Base-by-base conservation (phyloP, 2,888 invertebrate species). In the Rhogogaster chlorosoma region DNA sequence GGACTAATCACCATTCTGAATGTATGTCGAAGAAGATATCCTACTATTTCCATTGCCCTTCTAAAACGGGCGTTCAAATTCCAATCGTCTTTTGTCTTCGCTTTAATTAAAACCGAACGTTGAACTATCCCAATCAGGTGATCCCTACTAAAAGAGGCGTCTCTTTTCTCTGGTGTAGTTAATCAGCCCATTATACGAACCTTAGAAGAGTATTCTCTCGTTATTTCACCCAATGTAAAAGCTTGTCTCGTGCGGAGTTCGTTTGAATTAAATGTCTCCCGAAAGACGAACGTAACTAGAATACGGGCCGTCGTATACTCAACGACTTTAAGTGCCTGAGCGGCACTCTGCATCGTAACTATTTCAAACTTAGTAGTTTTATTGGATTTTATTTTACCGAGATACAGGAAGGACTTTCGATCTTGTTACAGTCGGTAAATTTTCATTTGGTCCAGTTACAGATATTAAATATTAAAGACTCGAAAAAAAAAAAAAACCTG, bases 41-140 rank as follows among this genome's bases (percentile, higher is more conserved):
- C 32, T 29, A 26, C 53, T 32, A 15, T 67, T 67, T 67, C 32
- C 15, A 67, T 73, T 38, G 38, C 71, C 12, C n/a, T 73, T 38
- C 18, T 22, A 36, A 87, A 88, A 86, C 89, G 88, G 87, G 88
- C 90, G 89, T 89, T 89, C 90, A 89, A 89, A 91, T 91, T 92
- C 88, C 89, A 87, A 85, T 87, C 86, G 88, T 87, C 88, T 88
- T 87, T 85, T 86, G 87, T 87, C 89, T 90, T 88, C 87, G 88
- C 88, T 86, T 91, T 91, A 90, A 92, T 91, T 91, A 90, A 91
- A 91, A 90, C 88, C 89, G 87, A 86, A 87, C 88, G 86, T 87
- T 61, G 57, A 83, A 83, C 10, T 61, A 67, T 67, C 67, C 83
- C 42, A 45, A 70, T 83, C 83, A 45, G 83, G 49, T 61, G 67